These are phyloP conservation scores for Lipophrys pholis DNA, from an alignment of 2,113 vertebrate species.

Conservation along the genomic window DNA sequence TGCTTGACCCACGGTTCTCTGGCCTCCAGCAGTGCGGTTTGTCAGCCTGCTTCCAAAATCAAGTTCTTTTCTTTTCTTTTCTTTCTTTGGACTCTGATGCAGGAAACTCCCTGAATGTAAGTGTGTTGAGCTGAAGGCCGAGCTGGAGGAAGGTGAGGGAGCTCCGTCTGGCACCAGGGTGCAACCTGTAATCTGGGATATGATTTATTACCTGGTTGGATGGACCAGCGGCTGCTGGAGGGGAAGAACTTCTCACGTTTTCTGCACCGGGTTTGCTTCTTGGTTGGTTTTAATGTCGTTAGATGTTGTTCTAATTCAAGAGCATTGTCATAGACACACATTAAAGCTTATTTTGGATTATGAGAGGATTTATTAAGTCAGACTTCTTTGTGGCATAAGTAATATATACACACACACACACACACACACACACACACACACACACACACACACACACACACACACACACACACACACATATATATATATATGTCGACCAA, in stretches of 20 bases:
- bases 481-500: no score
- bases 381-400: no score
- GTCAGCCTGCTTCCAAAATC: not conserved
- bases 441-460: no score
- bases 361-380: no score
- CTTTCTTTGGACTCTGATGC: not conserved
- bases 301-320: not conserved
- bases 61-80: not conserved
- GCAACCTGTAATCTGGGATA: slow-evolving; percentile 62
- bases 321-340: no score
- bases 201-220: slow-evolving; percentile 65
- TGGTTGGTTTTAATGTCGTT: not conserved
- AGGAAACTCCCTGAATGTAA: slow-evolving; percentile 26
- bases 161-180: slow-evolving; percentile 66
- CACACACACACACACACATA: no score
- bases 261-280: not conserved
- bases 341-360: no score
- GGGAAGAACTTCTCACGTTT: slow-evolving; percentile 17
- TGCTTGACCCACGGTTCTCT: no score
- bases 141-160: slow-evolving; percentile 31
- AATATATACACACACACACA: no score
- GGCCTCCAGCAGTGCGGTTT: not conserved
- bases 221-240: slow-evolving; percentile 10
- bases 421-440: no score
- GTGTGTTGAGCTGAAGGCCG: slow-evolving; percentile 23